Evolutionary conservation across 2,797 vertebrate species (phyloP), one percentile per base, ranked within the genome.

Genomic region (Artibeus lituratus): DNA sequence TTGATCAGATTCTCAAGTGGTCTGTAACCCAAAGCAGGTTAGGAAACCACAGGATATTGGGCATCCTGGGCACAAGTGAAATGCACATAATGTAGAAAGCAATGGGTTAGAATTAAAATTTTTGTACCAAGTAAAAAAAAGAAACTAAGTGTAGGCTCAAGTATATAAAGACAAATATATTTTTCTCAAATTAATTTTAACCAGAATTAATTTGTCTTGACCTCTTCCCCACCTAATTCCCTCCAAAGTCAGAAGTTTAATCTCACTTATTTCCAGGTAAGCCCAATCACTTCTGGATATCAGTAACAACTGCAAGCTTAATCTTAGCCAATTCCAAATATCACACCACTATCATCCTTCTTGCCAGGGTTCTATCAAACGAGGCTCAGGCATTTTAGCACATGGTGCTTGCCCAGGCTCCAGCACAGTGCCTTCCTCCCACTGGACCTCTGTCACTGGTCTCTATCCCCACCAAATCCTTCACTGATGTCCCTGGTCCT

Each of bases 271-370:
- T 87, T 93, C 55, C 59, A 94, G 5, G 37, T 83, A 91, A 95
- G 91, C 16, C 22, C 69, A 93, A 51, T 80, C 47, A 94, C 37
- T 93, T 87, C n/a, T 74, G 35, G 24, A 8, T 74, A 87, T 89
- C 80, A 95, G 44, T 70, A 89, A 87, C 57, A 32, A 84, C 72
- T 94, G 91, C 47, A 84, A 92, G 72, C 10, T 96, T 82, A 91
- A 87, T 67, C 16, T 47, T 81, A 26, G 39, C 72, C 57, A 87
- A 19, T 51, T 91, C 24, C 72, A 94, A 80, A 74, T 90, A 82
- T 47, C 29, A 88, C 24, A 77, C 24, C 18, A 80, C 39, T 29
- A 10, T 88, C 77, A 78, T 62, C 32, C 42, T 78, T 78, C 86
- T 93, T 70, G n/a, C 35, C 53, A 93, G 49, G 10, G 2, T 53